Evolutionary conservation across 2,888 invertebrate genomes (phyloP).

Genomic region (Drosophila diplacantha): DNA sequence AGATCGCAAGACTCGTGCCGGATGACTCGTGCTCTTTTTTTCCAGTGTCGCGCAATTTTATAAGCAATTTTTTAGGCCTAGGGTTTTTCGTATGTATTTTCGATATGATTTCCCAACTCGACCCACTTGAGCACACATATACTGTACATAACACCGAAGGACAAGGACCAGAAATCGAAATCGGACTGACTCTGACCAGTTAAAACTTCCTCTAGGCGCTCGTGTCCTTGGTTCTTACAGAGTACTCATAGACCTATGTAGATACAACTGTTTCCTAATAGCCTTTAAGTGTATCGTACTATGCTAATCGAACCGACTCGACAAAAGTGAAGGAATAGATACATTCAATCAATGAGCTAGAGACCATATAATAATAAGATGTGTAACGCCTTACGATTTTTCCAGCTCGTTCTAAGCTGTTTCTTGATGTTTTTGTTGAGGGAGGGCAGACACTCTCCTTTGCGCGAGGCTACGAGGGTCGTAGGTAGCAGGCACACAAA

Average conservation of each 20-base stretch:
- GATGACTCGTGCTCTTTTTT: conserved; percentile 28
- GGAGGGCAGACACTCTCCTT: background rate
- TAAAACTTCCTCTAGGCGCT: conserved; percentile 54
- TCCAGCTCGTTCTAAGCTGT: background rate
- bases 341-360: background rate
- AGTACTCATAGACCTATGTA: conserved; percentile 71
- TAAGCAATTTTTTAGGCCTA: conserved; percentile 71
- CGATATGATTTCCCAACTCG: conserved; percentile 42
- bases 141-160: conserved; percentile 54
- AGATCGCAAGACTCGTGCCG: conserved; percentile 33
- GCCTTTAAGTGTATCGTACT: conserved; percentile 61
- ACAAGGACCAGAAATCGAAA: conserved; percentile 24
- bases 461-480: background rate
- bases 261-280: conserved; percentile 72
- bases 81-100: conserved; percentile 53
- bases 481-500: too few relatives aligned
- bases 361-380: conserved; percentile 2
- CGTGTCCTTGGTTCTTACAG: conserved; percentile 35
- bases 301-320: conserved; percentile 53
- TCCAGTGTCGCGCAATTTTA: conserved; percentile 60
- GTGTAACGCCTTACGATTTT: background rate
- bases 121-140: conserved; percentile 22
- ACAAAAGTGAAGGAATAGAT: background rate
- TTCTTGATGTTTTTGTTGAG: background rate
- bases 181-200: conserved; percentile 43